Base-by-base conservation (phyloP, 2,888 invertebrate genomes). In the Choreutis nemorana region DNA sequence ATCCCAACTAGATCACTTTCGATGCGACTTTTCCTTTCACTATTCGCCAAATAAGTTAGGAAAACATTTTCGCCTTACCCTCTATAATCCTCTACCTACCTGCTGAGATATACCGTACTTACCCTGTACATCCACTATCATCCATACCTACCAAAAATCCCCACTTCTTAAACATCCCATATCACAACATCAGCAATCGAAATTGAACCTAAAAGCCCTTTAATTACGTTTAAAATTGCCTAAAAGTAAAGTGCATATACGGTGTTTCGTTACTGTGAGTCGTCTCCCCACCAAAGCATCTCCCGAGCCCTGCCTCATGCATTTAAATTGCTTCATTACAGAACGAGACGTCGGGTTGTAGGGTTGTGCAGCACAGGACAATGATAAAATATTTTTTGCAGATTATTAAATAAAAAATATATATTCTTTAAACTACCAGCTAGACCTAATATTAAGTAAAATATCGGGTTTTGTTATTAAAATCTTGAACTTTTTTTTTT, bases 311-410 rank as follows among this genome's bases (percentile, higher is more conserved):
- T 78, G 72, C 77, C 77, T 80, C 79, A 80, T 80, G 80, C 80
- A 80, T 80, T 80, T 80, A 80, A 79, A 80, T 80, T 80, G 79
- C 80, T 80, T 80, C 80, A 80, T 80, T 80, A 80, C 68, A 55
- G 72, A 67, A 65, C 67, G 72, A 75, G 75, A 75, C 72, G 64
- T 52, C 58, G 56, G 51, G 47, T 45, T 47, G 44, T 66, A 80
- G 78, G 77, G 80, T 65, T 78, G 79, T 50, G 73, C 54, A 48
- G n/a, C n/a, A n/a, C n/a, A n/a, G n/a, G n/a, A n/a, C n/a, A n/a
- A n/a, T n/a, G n/a, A n/a, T n/a, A n/a, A n/a, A n/a, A n/a, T n/a
- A n/a, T n/a, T n/a, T n/a, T n/a, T n/a, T n/a, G n/a, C n/a, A n/a
- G n/a, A n/a, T n/a, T n/a, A n/a, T n/a, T n/a, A n/a, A n/a, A n/a